Evolutionary conservation across 2,113 vertebrate species (phyloP), one percentile per base, ranked within the genome.

Genomic region (Perca schrenkii): DNA sequence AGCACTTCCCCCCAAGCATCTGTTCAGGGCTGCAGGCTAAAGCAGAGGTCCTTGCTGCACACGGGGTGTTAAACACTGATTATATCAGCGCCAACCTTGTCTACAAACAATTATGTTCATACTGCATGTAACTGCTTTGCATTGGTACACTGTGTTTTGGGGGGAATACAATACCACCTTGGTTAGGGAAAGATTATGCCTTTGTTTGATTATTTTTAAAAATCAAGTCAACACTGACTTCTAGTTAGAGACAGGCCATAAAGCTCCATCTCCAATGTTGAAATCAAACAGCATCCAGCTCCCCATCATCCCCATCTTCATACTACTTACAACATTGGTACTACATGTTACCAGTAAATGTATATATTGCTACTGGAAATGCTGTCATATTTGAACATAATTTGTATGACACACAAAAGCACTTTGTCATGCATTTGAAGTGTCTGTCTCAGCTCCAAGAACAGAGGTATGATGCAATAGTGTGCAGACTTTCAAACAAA

Each of bases 1-100:
- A 52, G 76, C 21, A n/a, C 76, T 76, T 14, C 52, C 57, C 76
- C 71, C 60, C n/a, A 77, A 90, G 80, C 86, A 88, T 90, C 82
- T 91, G 88, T 74, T 92, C 86, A 61, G 70, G 69, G 79, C 82
- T 74, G 70, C 66, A 50, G 69, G 69, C 79, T 69, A 62, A 67
- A 74, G 57, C 63, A 69, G 68, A 78, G 82, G 67, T 71, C 58
- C 67, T 80, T 79, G 40, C 71, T 34, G 70, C 40, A 87, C 77
- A 79, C 12, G 19, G 68, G 65, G 77, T 86, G 82, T 80, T 79
- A 88, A 90, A 85, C 68, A 60, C 65, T 56, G 69, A 74, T 79
- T 86, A 70, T 72, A 34, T 69, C 69, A 62, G 22, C 68, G 64
- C 52, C 77, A 77, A 19, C 21, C n/a, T 28, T 79, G 74, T 65